Percentiles rank a stretch among this genome's conserved stretches.
Conservation (phyloP, 1,140 invertebrate genomes). For the Drosophila mojavensis region DNA sequence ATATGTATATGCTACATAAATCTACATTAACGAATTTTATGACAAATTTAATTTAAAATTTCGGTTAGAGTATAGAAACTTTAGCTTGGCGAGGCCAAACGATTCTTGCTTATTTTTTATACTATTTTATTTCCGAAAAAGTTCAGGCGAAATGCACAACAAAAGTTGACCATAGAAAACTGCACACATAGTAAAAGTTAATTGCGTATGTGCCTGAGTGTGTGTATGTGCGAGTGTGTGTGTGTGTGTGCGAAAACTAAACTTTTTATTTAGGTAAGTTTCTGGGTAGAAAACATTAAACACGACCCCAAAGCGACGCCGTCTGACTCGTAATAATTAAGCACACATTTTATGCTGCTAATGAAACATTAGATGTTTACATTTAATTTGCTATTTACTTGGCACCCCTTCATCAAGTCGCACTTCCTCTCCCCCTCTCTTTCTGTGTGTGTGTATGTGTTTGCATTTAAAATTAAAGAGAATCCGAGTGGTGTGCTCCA, state of each 20-base stretch:
- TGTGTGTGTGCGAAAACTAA: constrained; percentile 50
- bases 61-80: constrained; percentile 2
- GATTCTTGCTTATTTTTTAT: constrained; percentile 10
- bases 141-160: constrained; percentile 78
- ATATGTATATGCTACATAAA: too few relatives aligned
- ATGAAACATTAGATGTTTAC: constrained; percentile 82
- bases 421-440: background rate
- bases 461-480: background rate
- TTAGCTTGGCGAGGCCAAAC: background rate
- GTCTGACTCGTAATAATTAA: constrained; percentile 67
- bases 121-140: constrained; percentile 74
- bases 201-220: constrained; percentile 62
- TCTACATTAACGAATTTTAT: background rate
- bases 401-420: constrained; percentile 35
- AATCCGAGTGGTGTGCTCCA: background rate
- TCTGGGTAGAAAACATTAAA: constrained; percentile 55
- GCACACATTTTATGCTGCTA: constrained; percentile 80
- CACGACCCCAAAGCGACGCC: constrained; percentile 49
- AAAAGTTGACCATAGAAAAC: constrained; percentile 74
- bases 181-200: constrained; percentile 74
- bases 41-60: background rate
- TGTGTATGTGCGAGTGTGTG: constrained; percentile 2
- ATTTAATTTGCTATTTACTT: constrained; percentile 80
- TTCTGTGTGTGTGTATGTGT: background rate
- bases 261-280: constrained; percentile 76